These are phyloP conservation scores for Nesoenas mayeri DNA, from an alignment of 2,113 vertebrate genomes.

Conservation along the genomic window DNA sequence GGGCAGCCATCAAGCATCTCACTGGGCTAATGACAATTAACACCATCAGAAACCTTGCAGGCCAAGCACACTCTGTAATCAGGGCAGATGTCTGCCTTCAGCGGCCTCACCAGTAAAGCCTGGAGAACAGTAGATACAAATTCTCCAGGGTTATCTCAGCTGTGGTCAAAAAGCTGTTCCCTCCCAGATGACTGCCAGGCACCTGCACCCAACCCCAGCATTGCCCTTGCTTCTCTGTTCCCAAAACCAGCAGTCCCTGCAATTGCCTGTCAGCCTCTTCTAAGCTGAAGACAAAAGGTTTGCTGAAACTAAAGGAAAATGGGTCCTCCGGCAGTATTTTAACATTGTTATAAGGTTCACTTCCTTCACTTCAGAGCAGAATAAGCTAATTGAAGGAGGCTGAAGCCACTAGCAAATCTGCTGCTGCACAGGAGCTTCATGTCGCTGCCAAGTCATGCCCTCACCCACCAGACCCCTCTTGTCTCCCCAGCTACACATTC, in stretches of 20 bases:
- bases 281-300: not conserved
- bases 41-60: accelerated
- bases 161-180: not conserved
- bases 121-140: not conserved
- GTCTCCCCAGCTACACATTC: accelerated
- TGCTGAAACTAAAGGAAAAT: not conserved
- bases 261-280: not conserved
- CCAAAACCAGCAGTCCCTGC: not conserved
- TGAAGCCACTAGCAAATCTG: not conserved
- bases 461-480: not conserved
- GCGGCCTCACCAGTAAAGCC: not conserved
- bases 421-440: not conserved
- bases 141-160: not conserved
- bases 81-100: accelerated
- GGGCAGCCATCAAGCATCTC: accelerated
- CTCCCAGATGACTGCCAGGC: accelerated
- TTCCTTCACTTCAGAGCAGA: not conserved
- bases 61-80: not conserved
- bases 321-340: accelerated
- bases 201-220: not conserved
- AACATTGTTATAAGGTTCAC: accelerated
- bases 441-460: not conserved
- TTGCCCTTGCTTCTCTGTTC: not conserved
- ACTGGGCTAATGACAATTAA: no score
- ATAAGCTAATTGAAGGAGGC: not conserved